phyloP scores from a whole-genome alignment of 64 coral and sea anemone genomes.

The Montipora capricornis region DNA sequence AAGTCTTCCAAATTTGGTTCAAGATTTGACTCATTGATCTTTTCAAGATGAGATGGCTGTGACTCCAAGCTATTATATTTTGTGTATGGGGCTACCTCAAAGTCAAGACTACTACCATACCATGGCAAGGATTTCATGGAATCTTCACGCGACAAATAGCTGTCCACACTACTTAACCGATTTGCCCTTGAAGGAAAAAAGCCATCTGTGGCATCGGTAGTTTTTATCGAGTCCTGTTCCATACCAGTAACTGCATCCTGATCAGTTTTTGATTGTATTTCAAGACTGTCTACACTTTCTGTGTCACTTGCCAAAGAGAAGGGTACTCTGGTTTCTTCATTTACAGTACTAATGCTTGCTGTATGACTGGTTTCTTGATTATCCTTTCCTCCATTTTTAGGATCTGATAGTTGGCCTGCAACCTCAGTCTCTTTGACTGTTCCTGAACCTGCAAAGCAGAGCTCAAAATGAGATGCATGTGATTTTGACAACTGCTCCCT shows the following conservation, averaged over 20 bases:
- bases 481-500: background rate
- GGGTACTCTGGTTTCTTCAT: background rate
- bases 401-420: slow-evolving; percentile 74
- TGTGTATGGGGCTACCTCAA: slow-evolving; percentile 50
- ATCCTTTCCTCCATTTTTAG: slow-evolving; percentile 17
- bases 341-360: background rate
- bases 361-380: slow-evolving; percentile 28
- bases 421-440: slow-evolving; percentile 53
- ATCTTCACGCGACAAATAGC: slow-evolving; percentile 44
- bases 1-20: slow-evolving; percentile 64
- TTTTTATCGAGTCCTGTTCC: slow-evolving; percentile 33
- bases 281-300: slow-evolving; percentile 71
- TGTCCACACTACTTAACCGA: slow-evolving; percentile 38
- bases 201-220: slow-evolving; percentile 1
- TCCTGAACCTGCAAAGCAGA: slow-evolving; percentile 67
- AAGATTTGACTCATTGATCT: slow-evolving; percentile 73
- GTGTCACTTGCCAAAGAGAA: slow-evolving; percentile 61
- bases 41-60: slow-evolving; percentile 48
- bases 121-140: slow-evolving; percentile 79
- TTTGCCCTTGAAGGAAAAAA: background rate
- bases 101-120: slow-evolving; percentile 79
- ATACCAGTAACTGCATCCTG: slow-evolving; percentile 42
- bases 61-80: slow-evolving; percentile 39
- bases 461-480: background rate
- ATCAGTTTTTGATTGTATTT: slow-evolving; percentile 53